These are phyloP conservation scores for Phorcus lineatus DNA, from an alignment of 2,888 invertebrate species.

Conservation along the genomic window DNA sequence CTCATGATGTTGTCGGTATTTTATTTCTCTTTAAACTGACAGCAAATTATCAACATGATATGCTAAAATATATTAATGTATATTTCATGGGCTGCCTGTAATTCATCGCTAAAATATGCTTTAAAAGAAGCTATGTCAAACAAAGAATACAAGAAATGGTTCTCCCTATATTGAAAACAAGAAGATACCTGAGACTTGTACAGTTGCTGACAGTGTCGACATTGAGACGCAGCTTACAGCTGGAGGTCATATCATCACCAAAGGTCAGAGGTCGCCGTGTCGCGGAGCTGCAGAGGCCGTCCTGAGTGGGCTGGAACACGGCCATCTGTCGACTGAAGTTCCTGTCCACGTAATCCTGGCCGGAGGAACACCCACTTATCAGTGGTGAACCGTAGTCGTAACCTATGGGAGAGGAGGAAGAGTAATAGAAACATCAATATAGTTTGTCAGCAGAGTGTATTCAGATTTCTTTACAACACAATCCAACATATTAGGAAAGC, in stretches of 20 bases:
- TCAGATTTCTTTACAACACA: too few relatives aligned
- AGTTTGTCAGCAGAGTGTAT: too few relatives aligned
- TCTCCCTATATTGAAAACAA: neutral
- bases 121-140: neutral
- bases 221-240: conserved; percentile 59
- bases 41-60: neutral
- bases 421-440: too few relatives aligned
- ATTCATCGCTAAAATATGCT: neutral
- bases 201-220: conserved; percentile 46
- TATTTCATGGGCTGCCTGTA: neutral
- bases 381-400: conserved; percentile 62
- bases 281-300: conserved; percentile 64
- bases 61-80: too few relatives aligned
- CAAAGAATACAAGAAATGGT: neutral
- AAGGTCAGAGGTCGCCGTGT: conserved; percentile 57
- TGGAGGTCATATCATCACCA: conserved; percentile 60
- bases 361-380: conserved; percentile 54
- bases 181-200: conserved; percentile 42
- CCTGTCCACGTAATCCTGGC: conserved; percentile 53
- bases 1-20: too few relatives aligned
- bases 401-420: conserved; percentile 40
- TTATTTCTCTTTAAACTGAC: neutral
- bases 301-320: conserved; percentile 57
- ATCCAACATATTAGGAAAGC: too few relatives aligned
- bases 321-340: conserved; percentile 57